A percentile compares a stretch with the other conserved stretches of the same genome.
Conservation (phyloP, 2,888 invertebrate species). For the Synanthedon tipuliformis region DNA sequence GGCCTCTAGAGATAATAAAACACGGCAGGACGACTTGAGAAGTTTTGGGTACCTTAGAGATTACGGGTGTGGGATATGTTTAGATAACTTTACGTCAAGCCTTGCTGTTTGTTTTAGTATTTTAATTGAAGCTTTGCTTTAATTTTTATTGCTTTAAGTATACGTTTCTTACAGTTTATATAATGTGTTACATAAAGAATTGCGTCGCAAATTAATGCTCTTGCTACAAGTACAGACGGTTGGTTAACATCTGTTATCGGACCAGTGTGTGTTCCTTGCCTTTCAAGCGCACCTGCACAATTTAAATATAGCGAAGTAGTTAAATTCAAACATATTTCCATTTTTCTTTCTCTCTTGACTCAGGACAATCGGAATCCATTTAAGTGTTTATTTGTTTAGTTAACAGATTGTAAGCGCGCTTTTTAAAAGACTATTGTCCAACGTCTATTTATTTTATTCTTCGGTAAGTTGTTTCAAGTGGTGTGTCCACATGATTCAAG, state of each 20-base stretch:
- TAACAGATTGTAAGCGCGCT: conserved; percentile 32
- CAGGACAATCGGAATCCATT: conserved; percentile 19
- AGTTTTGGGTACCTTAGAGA: conserved; percentile 37
- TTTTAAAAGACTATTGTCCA: conserved; percentile 34
- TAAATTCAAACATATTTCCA: conserved; percentile 11
- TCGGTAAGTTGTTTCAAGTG: conserved; percentile 31
- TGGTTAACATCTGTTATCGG: conserved; percentile 63
- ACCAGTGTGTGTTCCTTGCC: conserved; percentile 58
- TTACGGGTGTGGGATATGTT: conserved; percentile 42
- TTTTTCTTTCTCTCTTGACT: conserved; percentile 21
- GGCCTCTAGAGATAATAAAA: conserved; percentile 48
- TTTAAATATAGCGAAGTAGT: conserved; percentile 35
- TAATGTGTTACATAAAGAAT: conserved; percentile 43
- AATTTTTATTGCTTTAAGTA: neutral
- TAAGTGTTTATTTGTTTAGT: conserved; percentile 37
- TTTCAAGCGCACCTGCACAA: conserved; percentile 55
- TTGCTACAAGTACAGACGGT: conserved; percentile 40
- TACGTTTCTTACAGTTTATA: conserved; percentile 12
- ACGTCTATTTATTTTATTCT: conserved; percentile 17
- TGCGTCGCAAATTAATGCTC: conserved; percentile 42
- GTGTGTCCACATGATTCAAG: conserved; percentile 45
- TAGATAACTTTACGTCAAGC: conserved; percentile 38
- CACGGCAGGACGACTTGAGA: conserved; percentile 43
- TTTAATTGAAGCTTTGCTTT: conserved; percentile 22
- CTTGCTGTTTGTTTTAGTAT: conserved; percentile 40